A percentile compares a stretch with the other conserved stretches of the same genome.
Conservation (phyloP, 2,113 vertebrate genomes). For the Varanus komodoensis region DNA sequence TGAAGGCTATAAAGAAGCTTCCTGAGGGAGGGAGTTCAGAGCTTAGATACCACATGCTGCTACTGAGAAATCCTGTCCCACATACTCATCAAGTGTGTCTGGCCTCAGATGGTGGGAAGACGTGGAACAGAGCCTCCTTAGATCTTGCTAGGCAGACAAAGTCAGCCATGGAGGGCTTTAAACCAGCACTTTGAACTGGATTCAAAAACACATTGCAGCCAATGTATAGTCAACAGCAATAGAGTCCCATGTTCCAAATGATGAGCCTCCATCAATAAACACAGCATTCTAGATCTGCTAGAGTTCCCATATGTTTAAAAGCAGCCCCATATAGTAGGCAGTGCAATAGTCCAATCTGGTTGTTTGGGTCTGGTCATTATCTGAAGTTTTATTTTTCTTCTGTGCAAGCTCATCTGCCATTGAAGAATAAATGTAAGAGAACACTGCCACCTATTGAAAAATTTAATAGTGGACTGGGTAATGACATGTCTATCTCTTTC, state of each 20-base stretch:
- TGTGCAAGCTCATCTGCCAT: accelerated
- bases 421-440: conserved; percentile 8
- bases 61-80: not conserved
- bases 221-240: not conserved
- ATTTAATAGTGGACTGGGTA: not conserved
- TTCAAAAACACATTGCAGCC: not conserved
- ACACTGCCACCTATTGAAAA: conserved; percentile 69
- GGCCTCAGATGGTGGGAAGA: not conserved
- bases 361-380: not conserved
- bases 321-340: not conserved
- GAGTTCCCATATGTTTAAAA: not conserved
- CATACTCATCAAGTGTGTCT: not conserved
- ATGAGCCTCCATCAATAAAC: not conserved
- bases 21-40: not conserved
- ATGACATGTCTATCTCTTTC: accelerated
- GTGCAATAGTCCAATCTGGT: not conserved
- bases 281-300: not conserved
- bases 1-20: not conserved
- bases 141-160: not conserved
- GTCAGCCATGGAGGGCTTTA: not conserved
- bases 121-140: not conserved
- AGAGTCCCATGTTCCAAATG: not conserved
- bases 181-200: not conserved
- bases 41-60: not conserved
- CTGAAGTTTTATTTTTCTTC: not conserved